Evolutionary conservation across 1,140 invertebrate species (phyloP).

Genomic region (Leptinotarsa defecta): DNA sequence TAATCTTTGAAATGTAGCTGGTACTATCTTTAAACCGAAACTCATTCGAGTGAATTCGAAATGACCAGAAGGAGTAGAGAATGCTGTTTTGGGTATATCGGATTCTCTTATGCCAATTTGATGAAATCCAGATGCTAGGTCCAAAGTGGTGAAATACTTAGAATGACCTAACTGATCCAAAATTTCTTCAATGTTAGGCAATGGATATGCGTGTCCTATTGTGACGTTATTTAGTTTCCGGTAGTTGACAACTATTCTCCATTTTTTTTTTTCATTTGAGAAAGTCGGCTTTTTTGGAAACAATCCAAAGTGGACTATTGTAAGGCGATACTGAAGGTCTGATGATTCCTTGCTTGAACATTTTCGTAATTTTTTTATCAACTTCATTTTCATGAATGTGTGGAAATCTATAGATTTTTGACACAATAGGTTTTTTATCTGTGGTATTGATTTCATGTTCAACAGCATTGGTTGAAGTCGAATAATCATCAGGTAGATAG

Average conservation of each 20-base stretch:
- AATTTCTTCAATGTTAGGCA: slow-evolving; percentile 60
- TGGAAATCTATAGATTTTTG: slow-evolving; percentile 51
- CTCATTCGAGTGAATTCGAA: slow-evolving; percentile 30
- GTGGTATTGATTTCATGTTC: slow-evolving; percentile 48
- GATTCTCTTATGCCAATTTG: slow-evolving; percentile 56
- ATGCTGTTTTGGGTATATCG: slow-evolving; percentile 58
- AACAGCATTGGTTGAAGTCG: slow-evolving; percentile 34
- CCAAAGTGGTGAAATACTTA: slow-evolving; percentile 59
- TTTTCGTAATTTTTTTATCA: slow-evolving; percentile 53
- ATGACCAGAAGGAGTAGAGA: slow-evolving; percentile 46
- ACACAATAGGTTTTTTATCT: neutral
- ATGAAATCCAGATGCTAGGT: slow-evolving; percentile 60
- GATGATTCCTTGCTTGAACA: slow-evolving; percentile 55
- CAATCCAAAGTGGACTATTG: slow-evolving; percentile 53
- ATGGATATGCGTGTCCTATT: slow-evolving; percentile 55
- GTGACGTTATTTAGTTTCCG: slow-evolving; percentile 54
- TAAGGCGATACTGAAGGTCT: slow-evolving; percentile 48
- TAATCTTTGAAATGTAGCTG: slow-evolving; percentile 51
- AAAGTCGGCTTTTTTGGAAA: slow-evolving; percentile 54
- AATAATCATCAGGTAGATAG: slow-evolving; percentile 35
- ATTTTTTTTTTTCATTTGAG: slow-evolving; percentile 53
- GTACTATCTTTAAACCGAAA: slow-evolving; percentile 52
- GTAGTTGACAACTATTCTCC: slow-evolving; percentile 55
- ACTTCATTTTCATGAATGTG: slow-evolving; percentile 54
- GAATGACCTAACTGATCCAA: slow-evolving; percentile 56